Percentiles rank a stretch among this genome's conserved stretches.
Conservation (phyloP, 2,113 vertebrate genomes). For the Rousettus leschenaultii region DNA sequence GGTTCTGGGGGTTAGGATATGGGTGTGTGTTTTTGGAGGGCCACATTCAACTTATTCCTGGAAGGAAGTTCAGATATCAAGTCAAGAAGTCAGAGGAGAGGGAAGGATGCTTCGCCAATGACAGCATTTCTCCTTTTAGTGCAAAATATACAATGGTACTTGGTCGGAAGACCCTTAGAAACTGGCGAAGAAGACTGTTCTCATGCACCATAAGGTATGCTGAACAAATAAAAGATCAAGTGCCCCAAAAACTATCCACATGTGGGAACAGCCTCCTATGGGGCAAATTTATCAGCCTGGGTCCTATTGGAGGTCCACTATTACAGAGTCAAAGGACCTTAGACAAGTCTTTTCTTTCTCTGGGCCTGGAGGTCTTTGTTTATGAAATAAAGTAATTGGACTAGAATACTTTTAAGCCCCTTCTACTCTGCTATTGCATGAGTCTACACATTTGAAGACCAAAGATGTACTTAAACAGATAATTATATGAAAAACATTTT, state of each 20-base stretch:
- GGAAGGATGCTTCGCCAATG: neutral
- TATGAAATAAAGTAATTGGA: neutral
- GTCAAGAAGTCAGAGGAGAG: conserved; percentile 10
- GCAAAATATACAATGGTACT: neutral
- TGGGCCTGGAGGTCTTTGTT: neutral
- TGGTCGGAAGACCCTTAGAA: neutral
- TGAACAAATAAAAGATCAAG: neutral
- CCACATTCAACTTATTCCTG: neutral
- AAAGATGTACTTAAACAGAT: neutral
- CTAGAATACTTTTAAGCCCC: neutral
- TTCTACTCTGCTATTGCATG: neutral
- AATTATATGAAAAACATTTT: neutral
- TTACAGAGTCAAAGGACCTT: neutral
- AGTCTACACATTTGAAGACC: neutral
- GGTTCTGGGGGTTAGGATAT: neutral
- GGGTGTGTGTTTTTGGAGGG: neutral
- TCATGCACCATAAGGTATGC: neutral
- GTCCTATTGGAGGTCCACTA: neutral
- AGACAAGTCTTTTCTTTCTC: neutral
- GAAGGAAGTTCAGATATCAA: conserved; percentile 1
- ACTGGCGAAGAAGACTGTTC: neutral
- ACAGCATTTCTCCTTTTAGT: neutral
- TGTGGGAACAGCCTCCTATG: neutral
- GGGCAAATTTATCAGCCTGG: neutral
- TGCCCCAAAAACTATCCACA: neutral